These are phyloP conservation scores for Pycnonotus jocosus DNA, from an alignment of 2,113 vertebrate species.

Conservation along the genomic window DNA sequence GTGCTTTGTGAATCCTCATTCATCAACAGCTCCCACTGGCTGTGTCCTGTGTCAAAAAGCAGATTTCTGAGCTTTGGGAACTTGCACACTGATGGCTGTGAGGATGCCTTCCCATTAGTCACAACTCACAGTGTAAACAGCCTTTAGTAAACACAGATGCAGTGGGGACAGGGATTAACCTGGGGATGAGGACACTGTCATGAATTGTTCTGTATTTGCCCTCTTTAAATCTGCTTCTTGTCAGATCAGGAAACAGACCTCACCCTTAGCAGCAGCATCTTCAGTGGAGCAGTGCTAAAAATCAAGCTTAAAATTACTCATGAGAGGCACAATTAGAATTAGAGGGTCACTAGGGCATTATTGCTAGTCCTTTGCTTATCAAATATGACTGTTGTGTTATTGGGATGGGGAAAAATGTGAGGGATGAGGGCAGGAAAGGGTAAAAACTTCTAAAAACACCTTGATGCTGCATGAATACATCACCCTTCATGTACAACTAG, in stretches of 20 bases:
- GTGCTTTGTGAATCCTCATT: neutral
- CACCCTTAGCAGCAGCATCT: neutral
- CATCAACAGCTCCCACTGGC: neutral
- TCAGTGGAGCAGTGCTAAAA: neutral
- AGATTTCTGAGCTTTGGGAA: slow-evolving; percentile 23
- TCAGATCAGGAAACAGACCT: neutral
- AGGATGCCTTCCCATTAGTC: neutral
- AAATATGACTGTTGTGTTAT: neutral
- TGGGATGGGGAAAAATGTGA: neutral
- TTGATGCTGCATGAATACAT: neutral
- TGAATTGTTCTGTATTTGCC: neutral
- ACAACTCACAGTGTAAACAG: neutral
- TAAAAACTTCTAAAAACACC: neutral
- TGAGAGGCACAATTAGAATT: neutral
- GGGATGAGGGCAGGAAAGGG: neutral
- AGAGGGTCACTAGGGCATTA: neutral
- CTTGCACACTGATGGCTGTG: neutral
- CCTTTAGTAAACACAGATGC: slow-evolving; percentile 22
- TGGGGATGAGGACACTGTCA: neutral
- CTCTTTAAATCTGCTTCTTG: neutral
- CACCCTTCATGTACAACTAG: neutral
- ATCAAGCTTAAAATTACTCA: neutral
- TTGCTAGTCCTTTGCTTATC: neutral
- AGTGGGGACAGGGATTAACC: slow-evolving; percentile 26
- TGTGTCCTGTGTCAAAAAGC: neutral